Conservation (phyloP, 2,888 invertebrate species). For the Ichneumon xanthorius region DNA sequence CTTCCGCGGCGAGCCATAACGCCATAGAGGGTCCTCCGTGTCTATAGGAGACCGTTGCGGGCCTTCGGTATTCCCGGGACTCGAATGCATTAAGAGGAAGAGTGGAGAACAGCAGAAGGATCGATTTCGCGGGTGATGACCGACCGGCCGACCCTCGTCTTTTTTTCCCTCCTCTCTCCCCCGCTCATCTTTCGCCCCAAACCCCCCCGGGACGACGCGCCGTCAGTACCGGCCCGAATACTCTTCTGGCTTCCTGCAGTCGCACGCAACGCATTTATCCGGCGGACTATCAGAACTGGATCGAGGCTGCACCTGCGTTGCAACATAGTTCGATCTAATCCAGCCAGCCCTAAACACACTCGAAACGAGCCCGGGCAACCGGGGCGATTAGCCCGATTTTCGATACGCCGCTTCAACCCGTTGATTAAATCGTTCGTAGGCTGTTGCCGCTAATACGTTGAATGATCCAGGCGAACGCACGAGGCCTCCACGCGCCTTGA, state of each 20-base stretch:
- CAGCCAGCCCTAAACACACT: constrained; percentile 45
- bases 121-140: constrained; percentile 69
- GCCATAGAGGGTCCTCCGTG: constrained; percentile 36
- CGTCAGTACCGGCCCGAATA: constrained; percentile 47
- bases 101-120: constrained; percentile 70
- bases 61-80: constrained; percentile 56
- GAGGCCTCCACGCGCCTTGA: constrained; percentile 49
- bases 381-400: constrained; percentile 58
- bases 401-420: constrained; percentile 62
- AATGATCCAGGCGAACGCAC: constrained; percentile 58
- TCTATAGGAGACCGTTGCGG: constrained; percentile 30
- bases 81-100: constrained; percentile 66
- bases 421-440: constrained; percentile 66
- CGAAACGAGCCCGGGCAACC: constrained; percentile 32
- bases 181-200: not conserved
- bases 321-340: constrained; percentile 44
- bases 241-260: not conserved
- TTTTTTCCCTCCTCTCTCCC: constrained; percentile 41
- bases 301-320: constrained; percentile 53
- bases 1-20: constrained; percentile 74
- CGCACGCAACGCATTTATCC: constrained; percentile 32
- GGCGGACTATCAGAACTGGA: constrained; percentile 13
- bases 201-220: constrained; percentile 35
- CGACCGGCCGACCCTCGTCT: constrained; percentile 64
- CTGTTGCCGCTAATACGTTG: constrained; percentile 57